Conservation (phyloP, 2,797 vertebrate species). For the Hapalemur alaotrensis region DNA sequence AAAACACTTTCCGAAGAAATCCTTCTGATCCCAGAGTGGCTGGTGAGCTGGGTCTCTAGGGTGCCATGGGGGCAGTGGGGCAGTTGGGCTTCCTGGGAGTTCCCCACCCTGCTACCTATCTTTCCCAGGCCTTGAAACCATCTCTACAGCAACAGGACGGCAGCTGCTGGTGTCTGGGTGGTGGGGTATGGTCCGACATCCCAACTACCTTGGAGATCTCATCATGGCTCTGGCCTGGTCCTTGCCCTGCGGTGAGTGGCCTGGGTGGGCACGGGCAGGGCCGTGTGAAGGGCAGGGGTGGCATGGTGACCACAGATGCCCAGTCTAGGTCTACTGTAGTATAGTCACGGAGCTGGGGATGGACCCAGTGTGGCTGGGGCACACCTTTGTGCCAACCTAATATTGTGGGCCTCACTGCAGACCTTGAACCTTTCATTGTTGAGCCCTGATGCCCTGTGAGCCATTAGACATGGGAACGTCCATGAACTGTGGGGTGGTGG, state of each 20-base stretch:
- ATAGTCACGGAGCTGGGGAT: neutral
- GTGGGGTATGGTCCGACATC: conserved; percentile 95
- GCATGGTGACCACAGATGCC: neutral
- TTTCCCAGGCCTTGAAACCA: conserved; percentile 89
- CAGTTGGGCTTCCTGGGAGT: neutral
- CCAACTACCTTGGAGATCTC: conserved; percentile 94
- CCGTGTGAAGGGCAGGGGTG: neutral
- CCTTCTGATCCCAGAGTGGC: conserved; percentile 89
- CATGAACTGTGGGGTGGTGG: neutral
- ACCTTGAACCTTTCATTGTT: neutral
- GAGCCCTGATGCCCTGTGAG: neutral
- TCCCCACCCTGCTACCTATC: neutral
- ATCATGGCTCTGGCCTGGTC: conserved; percentile 95
- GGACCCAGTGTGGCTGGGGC: neutral
- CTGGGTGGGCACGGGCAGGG: no score
- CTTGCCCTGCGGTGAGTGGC: conserved; percentile 92
- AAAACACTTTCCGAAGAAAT: conserved; percentile 93
- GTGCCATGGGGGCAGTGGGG: neutral
- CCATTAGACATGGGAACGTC: neutral
- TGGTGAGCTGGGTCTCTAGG: conserved; percentile 79
- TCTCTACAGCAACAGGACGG: conserved; percentile 92
- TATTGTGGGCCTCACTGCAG: neutral
- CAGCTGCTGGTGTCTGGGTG: conserved; percentile 93
- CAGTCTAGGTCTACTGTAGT: neutral
- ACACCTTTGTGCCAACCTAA: neutral